Percentiles rank a stretch among this genome's conserved stretches.
These are phyloP conservation scores for Eueides isabella DNA, from an alignment of 1,140 invertebrate species.

Conservation along the genomic window DNA sequence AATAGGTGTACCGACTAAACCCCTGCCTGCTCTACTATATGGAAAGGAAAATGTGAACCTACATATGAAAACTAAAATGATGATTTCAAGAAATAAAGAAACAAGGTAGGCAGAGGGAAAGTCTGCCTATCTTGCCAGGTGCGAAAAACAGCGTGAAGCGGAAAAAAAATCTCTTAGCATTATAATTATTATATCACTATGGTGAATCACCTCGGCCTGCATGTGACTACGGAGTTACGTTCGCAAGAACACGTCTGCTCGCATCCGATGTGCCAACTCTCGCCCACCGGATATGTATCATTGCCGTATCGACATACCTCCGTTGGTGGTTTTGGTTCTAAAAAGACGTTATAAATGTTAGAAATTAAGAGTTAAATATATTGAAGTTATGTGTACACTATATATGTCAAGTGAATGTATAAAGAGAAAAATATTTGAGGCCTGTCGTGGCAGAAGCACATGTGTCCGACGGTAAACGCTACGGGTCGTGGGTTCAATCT, in stretches of 20 bases:
- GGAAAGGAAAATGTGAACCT: no score
- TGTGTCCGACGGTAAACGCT: no score
- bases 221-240: slow-evolving; percentile 87
- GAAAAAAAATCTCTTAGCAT: background rate
- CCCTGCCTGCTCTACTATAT: no score
- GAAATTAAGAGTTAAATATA: background rate
- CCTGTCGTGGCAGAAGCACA: no score
- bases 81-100: no score
- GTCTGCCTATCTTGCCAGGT: no score
- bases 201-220: slow-evolving; percentile 84
- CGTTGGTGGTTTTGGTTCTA: slow-evolving; percentile 62
- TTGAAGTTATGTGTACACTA: background rate
- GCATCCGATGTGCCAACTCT: slow-evolving; percentile 90
- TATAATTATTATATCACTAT: background rate
- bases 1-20: no score
- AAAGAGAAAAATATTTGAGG: no score
- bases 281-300: slow-evolving; percentile 87
- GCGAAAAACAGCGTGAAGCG: no score
- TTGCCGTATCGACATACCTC: slow-evolving; percentile 90
- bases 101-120: no score
- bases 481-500: no score
- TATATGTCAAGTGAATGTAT: background rate
- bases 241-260: slow-evolving; percentile 90
- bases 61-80: no score
- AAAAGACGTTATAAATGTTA: slow-evolving; percentile 14